Evolutionary conservation across 2,888 invertebrate genomes (phyloP).

Genomic region (Ochropleura leucogaster): DNA sequence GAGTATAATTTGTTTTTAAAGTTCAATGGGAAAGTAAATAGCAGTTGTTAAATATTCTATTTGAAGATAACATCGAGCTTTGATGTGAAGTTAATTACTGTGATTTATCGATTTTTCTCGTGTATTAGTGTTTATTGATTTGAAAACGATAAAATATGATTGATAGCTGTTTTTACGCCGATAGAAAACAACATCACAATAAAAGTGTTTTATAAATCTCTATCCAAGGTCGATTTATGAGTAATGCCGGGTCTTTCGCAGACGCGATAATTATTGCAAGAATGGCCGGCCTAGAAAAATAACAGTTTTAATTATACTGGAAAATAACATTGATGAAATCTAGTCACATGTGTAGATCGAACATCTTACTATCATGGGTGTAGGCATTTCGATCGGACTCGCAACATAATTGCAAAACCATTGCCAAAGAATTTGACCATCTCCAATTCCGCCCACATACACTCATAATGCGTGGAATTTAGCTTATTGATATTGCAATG

Average conservation of each 20-base stretch:
- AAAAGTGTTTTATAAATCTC: neutral
- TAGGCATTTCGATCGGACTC: conserved; percentile 37
- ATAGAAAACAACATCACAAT: conserved; percentile 8
- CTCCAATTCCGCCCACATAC: conserved; percentile 68
- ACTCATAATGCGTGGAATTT: conserved; percentile 48
- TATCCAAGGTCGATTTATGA: conserved; percentile 1
- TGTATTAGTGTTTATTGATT: conserved; percentile 65
- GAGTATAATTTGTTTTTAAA: conserved; percentile 47
- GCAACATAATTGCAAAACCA: conserved; percentile 65
- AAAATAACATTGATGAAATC: conserved; percentile 51
- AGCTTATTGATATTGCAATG: conserved; percentile 32
- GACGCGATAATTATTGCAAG: conserved; percentile 27
- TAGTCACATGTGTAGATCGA: conserved; percentile 51
- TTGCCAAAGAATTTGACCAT: conserved; percentile 72
- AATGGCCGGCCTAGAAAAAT: conserved; percentile 38
- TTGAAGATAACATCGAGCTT: conserved; percentile 82
- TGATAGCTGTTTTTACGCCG: conserved; percentile 31
- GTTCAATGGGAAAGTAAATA: conserved; percentile 67
- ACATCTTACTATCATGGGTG: conserved; percentile 21
- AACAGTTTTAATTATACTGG: conserved; percentile 25
- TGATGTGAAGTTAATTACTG: conserved; percentile 79
- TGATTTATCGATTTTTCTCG: conserved; percentile 84
- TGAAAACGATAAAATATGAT: conserved; percentile 55
- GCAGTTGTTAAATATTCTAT: conserved; percentile 84
- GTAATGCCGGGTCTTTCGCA: neutral